Percentiles rank a stretch among this genome's conserved stretches.
phyloP scores from a whole-genome alignment of 2,113 vertebrate genomes.

The Hippocampus mohnikei region DNA sequence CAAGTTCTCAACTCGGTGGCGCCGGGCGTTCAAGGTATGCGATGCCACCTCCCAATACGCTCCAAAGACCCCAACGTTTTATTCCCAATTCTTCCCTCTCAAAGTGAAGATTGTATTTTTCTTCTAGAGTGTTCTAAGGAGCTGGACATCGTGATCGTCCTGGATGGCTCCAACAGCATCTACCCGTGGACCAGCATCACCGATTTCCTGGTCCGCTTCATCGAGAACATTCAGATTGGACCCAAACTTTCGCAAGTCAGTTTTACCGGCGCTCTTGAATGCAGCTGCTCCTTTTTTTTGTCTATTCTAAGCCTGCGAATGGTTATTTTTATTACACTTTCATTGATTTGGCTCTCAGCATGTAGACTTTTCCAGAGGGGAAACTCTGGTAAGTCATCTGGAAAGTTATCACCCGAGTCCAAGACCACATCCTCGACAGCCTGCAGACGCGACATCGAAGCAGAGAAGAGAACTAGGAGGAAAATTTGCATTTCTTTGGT shows the following conservation, averaged over 20 bases:
- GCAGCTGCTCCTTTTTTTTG: constrained; percentile 13
- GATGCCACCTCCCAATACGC: constrained; percentile 18
- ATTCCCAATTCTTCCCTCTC: constrained; percentile 4
- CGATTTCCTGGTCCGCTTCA: constrained; percentile 79
- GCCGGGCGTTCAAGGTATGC: constrained; percentile 83
- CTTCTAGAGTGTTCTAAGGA: constrained; percentile 83
- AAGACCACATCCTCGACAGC: constrained; percentile 52
- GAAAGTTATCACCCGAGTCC: constrained; percentile 48
- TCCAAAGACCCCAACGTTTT: constrained; percentile 23
- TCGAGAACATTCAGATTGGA: constrained; percentile 82
- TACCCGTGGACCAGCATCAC: constrained; percentile 88
- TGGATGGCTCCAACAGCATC: constrained; percentile 97
- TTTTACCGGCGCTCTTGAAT: not conserved
- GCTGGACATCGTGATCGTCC: constrained; percentile 89
- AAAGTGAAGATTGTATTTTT: constrained; percentile 13
- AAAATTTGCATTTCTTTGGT: constrained; percentile 17
- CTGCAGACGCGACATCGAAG: constrained; percentile 23
- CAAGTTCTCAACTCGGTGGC: constrained; percentile 84
- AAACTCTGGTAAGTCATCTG: constrained; percentile 62
- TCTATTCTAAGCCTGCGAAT: constrained; percentile 14
- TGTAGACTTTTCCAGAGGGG: constrained; percentile 60
- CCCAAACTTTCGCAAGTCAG: constrained; percentile 86
- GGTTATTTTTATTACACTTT: constrained; percentile 50
- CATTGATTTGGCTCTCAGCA: constrained; percentile 34
- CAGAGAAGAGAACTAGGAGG: constrained; percentile 1